These are phyloP conservation scores for Chironomus striatipennis DNA, from an alignment of 1,140 invertebrate species.

Conservation along the genomic window DNA sequence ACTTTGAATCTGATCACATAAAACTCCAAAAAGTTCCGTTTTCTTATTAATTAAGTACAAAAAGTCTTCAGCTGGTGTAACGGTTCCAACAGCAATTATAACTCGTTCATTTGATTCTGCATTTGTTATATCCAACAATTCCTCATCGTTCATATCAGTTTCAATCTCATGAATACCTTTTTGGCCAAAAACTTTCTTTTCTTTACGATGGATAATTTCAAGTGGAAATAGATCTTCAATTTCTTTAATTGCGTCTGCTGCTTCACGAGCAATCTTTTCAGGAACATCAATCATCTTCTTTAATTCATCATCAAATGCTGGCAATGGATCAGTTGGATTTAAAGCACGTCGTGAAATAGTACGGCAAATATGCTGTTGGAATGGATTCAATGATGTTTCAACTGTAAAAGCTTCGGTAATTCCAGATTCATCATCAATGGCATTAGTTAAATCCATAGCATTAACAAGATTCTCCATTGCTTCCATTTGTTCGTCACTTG, in stretches of 20 bases:
- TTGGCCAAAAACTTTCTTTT: not conserved
- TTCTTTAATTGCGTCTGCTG: not conserved
- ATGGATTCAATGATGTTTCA: not conserved
- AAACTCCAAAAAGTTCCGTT: not conserved
- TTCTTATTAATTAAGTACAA: not conserved
- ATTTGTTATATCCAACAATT: not conserved
- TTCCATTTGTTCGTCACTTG: not conserved
- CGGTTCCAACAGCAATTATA: not conserved
- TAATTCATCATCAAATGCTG: not conserved
- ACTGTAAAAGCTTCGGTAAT: not conserved
- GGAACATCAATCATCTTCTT: not conserved
- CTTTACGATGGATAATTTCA: not conserved
- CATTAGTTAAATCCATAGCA: not conserved
- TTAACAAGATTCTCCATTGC: not conserved
- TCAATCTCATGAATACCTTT: not conserved
- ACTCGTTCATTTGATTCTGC: not conserved
- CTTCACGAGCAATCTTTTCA: not conserved
- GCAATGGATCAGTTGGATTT: not conserved
- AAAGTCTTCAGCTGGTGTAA: constrained; percentile 7
- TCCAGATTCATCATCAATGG: constrained; percentile 4
- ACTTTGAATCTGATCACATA: not conserved
- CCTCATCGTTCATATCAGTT: not conserved
- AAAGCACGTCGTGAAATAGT: not conserved
- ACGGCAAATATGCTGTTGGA: not conserved
- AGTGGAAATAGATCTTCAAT: not conserved